Conservation (phyloP, 2,113 vertebrate species). For the Paracanthobrama guichenoti region DNA sequence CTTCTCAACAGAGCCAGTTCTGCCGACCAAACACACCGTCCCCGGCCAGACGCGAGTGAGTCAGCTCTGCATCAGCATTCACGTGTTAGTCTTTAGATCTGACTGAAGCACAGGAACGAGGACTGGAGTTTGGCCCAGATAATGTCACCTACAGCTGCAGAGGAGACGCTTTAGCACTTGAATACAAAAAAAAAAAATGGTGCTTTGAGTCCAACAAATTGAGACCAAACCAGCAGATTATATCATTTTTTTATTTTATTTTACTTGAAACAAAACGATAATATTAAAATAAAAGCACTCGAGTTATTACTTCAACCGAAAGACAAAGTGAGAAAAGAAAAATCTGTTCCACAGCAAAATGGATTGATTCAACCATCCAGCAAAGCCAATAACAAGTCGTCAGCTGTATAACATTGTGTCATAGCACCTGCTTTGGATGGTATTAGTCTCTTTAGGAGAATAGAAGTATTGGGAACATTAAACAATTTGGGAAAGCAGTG, state of each 20-base stretch:
- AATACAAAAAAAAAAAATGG: background rate
- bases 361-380: background rate
- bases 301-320: constrained; percentile 56
- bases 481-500: background rate
- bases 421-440: background rate
- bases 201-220: constrained; percentile 9
- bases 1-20: background rate
- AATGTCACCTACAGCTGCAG: constrained; percentile 13
- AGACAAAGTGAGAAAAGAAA: constrained; percentile 45
- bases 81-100: constrained; percentile 19
- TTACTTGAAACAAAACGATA: constrained; percentile 63
- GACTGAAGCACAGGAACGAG: background rate
- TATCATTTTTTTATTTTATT: constrained; percentile 64
- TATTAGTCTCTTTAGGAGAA: background rate
- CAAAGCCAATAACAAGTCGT: background rate
- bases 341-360: constrained; percentile 26
- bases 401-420: background rate
- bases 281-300: constrained; percentile 64
- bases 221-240: background rate
- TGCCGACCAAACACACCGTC: background rate
- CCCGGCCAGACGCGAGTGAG: constrained; percentile 6
- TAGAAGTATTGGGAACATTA: background rate
- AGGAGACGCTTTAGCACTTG: background rate
- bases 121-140: background rate
- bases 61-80: constrained; percentile 35